Conservation (phyloP, 1,140 invertebrate species). For the Trigoniulus corallinus region DNA sequence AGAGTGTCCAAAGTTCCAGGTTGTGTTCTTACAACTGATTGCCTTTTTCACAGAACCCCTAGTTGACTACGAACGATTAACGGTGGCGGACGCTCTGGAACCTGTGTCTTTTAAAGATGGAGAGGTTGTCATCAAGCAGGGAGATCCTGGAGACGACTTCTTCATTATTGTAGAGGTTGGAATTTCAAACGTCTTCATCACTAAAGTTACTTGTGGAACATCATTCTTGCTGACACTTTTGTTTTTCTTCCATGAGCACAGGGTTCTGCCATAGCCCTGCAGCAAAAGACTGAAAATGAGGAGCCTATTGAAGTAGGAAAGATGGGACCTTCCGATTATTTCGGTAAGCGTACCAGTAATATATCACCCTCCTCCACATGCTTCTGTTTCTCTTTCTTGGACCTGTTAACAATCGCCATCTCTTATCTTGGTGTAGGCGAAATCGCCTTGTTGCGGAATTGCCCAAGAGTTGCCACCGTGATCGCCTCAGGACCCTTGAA, state of each 20-base stretch:
- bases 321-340: conserved; percentile 93
- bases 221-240: not conserved
- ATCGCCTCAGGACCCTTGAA: conserved; percentile 86
- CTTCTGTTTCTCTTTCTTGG: not conserved
- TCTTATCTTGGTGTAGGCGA: conserved; percentile 51
- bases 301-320: conserved; percentile 84
- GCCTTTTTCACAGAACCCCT: conserved; percentile 55
- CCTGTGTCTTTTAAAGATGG: conserved; percentile 85
- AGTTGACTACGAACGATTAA: conserved; percentile 97
- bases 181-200: no score
- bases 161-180: conserved; percentile 88
- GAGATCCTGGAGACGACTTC: conserved; percentile 96
- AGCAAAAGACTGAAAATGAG: conserved; percentile 69
- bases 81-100: conserved; percentile 94
- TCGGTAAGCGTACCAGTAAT: conserved; percentile 40
- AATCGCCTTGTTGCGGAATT: conserved; percentile 87
- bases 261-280: conserved; percentile 84
- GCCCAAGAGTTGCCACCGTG: conserved; percentile 92
- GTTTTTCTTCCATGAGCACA: conserved; percentile 9
- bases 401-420: conserved; percentile 4
- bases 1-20: no score
- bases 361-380: not conserved
- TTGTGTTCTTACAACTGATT: no score
- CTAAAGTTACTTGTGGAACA: not conserved
- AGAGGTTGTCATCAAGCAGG: conserved; percentile 92